These are phyloP conservation scores for Triplophysa rosa DNA, from an alignment of 2,113 vertebrate species.

Conservation along the genomic window DNA sequence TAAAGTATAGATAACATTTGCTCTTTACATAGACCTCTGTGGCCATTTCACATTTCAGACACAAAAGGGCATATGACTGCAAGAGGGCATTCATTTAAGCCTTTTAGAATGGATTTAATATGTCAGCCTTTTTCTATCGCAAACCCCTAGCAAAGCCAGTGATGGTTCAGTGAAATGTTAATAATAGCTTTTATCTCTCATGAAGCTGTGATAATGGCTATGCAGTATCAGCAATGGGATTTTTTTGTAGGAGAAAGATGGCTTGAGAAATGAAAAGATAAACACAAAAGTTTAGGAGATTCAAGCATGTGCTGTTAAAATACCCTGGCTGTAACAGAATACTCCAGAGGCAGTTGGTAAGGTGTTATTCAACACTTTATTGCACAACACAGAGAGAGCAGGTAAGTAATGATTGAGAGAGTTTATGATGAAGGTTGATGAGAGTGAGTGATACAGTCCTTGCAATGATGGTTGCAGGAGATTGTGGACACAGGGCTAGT, in stretches of 20 bases:
- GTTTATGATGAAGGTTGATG: too few species aligned
- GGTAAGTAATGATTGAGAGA: too few species aligned
- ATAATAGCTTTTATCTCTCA: conserved; percentile 36
- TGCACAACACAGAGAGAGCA: too few species aligned
- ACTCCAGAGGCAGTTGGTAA: too few species aligned
- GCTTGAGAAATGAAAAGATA: conserved; percentile 4
- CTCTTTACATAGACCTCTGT: neutral
- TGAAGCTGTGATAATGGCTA: conserved; percentile 26
- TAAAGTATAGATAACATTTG: neutral
- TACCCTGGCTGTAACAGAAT: neutral
- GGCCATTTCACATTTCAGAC: neutral
- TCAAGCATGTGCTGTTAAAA: conserved; percentile 2
- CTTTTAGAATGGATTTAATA: neutral
- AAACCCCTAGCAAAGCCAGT: neutral
- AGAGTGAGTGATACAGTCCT: too few species aligned
- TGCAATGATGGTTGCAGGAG: too few species aligned
- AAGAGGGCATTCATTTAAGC: neutral
- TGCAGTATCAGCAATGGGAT: conserved; percentile 19
- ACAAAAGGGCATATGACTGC: neutral
- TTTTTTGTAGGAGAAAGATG: neutral
- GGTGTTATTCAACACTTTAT: too few species aligned
- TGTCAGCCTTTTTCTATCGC: conserved; percentile 17
- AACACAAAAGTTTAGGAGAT: neutral
- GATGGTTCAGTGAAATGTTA: conserved; percentile 12
- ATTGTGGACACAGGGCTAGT: too few species aligned